Percentiles rank a stretch among this genome's conserved stretches.
Evolutionary conservation across 1,140 invertebrate genomes (phyloP).

Genomic region (Sipha flava): DNA sequence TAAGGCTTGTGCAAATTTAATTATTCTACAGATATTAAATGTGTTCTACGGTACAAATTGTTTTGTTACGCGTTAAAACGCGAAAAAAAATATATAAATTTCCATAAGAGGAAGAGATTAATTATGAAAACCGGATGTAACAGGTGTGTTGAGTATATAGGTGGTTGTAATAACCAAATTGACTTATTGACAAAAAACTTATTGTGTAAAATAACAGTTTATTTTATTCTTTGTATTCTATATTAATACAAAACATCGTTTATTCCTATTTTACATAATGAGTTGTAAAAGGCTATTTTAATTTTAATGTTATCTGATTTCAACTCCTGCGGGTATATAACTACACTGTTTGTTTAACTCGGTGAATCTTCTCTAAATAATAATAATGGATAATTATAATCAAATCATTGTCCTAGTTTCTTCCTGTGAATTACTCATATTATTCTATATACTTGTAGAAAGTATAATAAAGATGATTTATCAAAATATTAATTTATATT

Average conservation of each 20-base stretch:
- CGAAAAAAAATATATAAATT: not conserved
- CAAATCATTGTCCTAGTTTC: not conserved
- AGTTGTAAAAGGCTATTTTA: too few species aligned
- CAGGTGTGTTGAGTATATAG: slow-evolving; percentile 17
- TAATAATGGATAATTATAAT: too few species aligned
- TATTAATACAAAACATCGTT: not conserved
- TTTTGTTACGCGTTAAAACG: not conserved
- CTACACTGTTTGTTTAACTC: too few species aligned
- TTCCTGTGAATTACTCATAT: not conserved
- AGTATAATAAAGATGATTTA: too few species aligned
- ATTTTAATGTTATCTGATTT: too few species aligned
- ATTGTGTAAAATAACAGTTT: not conserved
- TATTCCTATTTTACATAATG: not conserved
- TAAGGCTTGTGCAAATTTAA: not conserved
- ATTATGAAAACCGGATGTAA: slow-evolving; percentile 23
- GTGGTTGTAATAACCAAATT: not conserved
- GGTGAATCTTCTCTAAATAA: too few species aligned
- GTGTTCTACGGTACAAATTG: not conserved
- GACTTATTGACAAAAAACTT: not conserved
- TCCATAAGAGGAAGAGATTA: not conserved
- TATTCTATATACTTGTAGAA: not conserved
- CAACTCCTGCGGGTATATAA: too few species aligned
- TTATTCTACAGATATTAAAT: not conserved
- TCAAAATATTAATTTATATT: too few species aligned
- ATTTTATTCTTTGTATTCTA: not conserved